phyloP scores from a whole-genome alignment of 1,140 invertebrate species.

The Temnothorax curvispinosus region DNA sequence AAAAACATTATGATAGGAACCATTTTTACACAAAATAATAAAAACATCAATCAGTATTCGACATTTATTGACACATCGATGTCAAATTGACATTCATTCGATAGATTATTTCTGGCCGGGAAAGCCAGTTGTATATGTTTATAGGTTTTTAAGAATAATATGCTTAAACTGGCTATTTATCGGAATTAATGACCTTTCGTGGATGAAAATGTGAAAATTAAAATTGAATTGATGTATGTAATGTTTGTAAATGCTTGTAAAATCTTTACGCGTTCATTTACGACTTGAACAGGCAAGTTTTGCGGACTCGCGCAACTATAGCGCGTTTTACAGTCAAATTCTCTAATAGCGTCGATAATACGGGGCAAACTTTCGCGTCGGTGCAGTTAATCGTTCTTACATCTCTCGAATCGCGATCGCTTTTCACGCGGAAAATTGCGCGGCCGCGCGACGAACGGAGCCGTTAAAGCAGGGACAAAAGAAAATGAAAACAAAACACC shows the following conservation, averaged over 20 bases:
- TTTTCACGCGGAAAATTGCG: constrained; percentile 52
- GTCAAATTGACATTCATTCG: too few species aligned
- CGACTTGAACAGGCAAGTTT: neutral
- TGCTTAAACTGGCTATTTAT: neutral
- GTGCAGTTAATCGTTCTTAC: constrained; percentile 41
- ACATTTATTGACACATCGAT: too few species aligned
- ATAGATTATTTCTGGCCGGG: too few species aligned
- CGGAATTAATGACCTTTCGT: neutral
- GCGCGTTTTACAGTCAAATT: neutral
- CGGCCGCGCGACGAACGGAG: constrained; percentile 6
- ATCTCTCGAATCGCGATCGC: constrained; percentile 37
- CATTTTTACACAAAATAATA: too few species aligned
- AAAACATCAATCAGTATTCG: too few species aligned
- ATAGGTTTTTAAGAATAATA: neutral
- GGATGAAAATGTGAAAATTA: neutral
- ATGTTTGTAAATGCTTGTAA: neutral
- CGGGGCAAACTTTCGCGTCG: constrained; percentile 30
- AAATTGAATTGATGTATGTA: neutral
- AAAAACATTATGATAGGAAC: too few species aligned
- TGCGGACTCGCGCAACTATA: neutral
- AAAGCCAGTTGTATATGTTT: too few species aligned
- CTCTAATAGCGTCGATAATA: constrained; percentile 18
- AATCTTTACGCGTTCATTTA: neutral
- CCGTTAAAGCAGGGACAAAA: constrained; percentile 20
- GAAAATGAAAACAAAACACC: constrained; percentile 47